Percentiles rank a stretch among this genome's conserved stretches.
Evolutionary conservation across 2,797 vertebrate genomes (phyloP).

Genomic region (Bradypodion ventrale): DNA sequence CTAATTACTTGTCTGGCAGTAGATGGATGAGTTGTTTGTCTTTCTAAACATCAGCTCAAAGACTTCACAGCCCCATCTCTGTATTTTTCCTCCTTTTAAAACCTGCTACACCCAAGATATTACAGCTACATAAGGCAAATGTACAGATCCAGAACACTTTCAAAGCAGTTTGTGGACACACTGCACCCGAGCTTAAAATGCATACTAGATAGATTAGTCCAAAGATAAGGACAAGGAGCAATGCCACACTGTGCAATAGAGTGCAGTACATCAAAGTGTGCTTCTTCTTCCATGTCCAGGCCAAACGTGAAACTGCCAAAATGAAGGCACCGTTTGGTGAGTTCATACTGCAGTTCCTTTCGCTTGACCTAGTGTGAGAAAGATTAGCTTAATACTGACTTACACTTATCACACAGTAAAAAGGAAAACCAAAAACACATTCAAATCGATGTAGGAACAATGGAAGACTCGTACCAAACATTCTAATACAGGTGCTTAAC

Average conservation of each 20-base stretch:
- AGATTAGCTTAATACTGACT: not conserved
- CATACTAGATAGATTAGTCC: not conserved
- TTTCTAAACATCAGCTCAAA: no score
- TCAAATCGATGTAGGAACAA: not conserved
- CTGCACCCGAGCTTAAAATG: not conserved
- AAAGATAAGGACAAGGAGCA: not conserved
- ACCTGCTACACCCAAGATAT: not conserved
- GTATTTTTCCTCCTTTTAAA: not conserved
- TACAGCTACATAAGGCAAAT: not conserved
- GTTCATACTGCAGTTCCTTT: no score
- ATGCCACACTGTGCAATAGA: not conserved
- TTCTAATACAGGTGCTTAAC: constrained; percentile 86
- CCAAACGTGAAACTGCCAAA: no score
- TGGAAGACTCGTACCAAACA: constrained; percentile 82
- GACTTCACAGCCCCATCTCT: not conserved
- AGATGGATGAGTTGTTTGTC: not conserved
- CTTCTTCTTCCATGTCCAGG: no score
- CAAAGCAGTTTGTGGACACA: no score
- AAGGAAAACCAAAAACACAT: not conserved
- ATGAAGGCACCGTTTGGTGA: no score
- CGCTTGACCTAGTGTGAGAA: no score
- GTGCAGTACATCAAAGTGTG: not conserved
- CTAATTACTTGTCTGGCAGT: not conserved
- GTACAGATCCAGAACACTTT: not conserved
- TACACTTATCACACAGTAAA: not conserved